Evolutionary conservation across 2,113 vertebrate species (phyloP), one percentile per base, ranked within the genome.

Genomic region (Mohoua ochrocephala): DNA sequence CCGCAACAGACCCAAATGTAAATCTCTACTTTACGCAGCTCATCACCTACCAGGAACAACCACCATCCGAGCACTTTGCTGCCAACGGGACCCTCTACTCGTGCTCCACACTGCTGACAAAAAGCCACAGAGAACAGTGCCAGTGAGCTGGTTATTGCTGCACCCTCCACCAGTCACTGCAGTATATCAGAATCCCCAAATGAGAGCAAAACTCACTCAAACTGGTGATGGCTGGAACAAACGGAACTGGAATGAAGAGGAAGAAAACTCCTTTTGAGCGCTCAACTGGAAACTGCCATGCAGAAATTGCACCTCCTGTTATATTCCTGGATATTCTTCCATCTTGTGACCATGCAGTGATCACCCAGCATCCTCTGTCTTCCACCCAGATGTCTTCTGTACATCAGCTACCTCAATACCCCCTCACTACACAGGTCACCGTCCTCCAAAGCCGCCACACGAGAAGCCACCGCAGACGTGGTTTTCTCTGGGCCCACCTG

Each of bases 361-460:
- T 3, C 45, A 49, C 39, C 14, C 39, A 70, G 27, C 57, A 47
- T 17, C 26, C n/a, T 26, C 9, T 4, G 2, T 15, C 44, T 68
- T 68, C 54, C 53, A 75, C 21, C 7, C 59, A 39, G 16, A 26
- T 14, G 15, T 37, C 73, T 37, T 7, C 61, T 21, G 70, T 1
- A 9, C 2, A 0, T 13, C 56, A 57, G 42, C 52, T 13, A 16
- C 33, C 52, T 61, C 0, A 0, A 44, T 8, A 27, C 0, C 8
- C 19, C 56, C 44, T 76, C 70, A 39, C 35, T 11, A 2, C 56
- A 45, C 28, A 15, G 16, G 7, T 24, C 41, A 9, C 33, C 10
- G 23, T n/a, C 65, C 80, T 57, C 7, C 2, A 64, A 75, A 71
- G 57, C 54, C 37, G 42, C 41, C 56, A 30, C 19, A 23, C 7